Conservation (phyloP, 2,797 vertebrate genomes). For the Fratercula arctica region DNA sequence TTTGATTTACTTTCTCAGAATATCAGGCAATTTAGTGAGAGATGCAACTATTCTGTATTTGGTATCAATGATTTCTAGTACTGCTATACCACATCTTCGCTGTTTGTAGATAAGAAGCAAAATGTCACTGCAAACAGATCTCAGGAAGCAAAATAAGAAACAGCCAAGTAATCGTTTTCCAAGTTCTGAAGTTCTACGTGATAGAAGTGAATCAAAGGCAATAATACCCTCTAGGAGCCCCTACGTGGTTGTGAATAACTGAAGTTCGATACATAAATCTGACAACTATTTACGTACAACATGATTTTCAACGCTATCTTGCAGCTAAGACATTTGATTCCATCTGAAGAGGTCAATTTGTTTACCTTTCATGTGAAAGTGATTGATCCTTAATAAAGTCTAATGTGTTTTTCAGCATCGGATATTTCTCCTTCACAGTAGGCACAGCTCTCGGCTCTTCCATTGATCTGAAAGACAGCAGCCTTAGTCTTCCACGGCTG, state of each 20-base stretch:
- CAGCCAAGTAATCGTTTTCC: not conserved
- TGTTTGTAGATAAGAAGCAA: not conserved
- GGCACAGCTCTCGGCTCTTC: constrained; percentile 86
- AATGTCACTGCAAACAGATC: not conserved
- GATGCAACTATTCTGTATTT: not conserved
- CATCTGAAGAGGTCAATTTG: not conserved
- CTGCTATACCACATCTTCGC: not conserved
- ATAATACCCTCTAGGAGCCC: not conserved
- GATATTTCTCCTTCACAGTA: constrained; percentile 89
- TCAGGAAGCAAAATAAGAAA: not conserved
- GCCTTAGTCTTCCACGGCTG: constrained; percentile 88
- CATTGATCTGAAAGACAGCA: constrained; percentile 91
- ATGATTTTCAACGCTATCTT: not conserved
- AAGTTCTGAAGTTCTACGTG: not conserved
- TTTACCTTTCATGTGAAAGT: constrained; percentile 86
- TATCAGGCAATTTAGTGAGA: not conserved
- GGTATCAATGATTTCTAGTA: not conserved
- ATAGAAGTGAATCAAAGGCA: not conserved
- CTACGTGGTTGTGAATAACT: not conserved
- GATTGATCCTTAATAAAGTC: constrained; percentile 93
- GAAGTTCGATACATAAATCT: not conserved
- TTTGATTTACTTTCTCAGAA: not conserved
- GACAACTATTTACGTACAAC: not conserved
- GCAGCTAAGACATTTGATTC: not conserved
- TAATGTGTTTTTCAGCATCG: constrained; percentile 86